A percentile compares a stretch with the other conserved stretches of the same genome.
Conservation (phyloP, 2,888 invertebrate genomes). For the Furcula furcula region DNA sequence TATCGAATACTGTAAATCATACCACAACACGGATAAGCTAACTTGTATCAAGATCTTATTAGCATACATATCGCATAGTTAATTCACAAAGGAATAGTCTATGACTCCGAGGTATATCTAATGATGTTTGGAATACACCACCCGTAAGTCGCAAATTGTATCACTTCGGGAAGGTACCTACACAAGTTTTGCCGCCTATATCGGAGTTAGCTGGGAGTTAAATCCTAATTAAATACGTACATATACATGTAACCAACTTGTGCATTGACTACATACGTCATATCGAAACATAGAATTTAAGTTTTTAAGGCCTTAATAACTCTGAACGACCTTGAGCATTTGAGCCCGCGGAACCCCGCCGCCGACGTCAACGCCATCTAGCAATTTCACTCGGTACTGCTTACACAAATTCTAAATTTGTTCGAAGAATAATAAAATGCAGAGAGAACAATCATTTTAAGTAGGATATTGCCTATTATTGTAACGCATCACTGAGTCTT, state of each 20-base stretch:
- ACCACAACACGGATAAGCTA: background rate
- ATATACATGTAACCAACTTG: constrained; percentile 17
- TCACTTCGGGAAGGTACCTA: constrained; percentile 13
- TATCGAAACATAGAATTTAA: too few species aligned
- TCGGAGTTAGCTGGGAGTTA: constrained; percentile 9
- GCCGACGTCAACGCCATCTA: too few species aligned
- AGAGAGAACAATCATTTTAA: too few species aligned
- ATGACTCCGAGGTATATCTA: constrained; percentile 10
- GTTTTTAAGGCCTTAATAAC: too few species aligned
- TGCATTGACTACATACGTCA: too few species aligned
- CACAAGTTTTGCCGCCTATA: constrained; percentile 8
- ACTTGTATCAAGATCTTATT: constrained; percentile 5
- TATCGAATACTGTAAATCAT: background rate
- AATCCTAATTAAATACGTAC: constrained; percentile 15
- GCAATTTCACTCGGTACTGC: too few species aligned
- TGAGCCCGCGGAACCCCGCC: too few species aligned
- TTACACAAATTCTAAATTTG: too few species aligned
- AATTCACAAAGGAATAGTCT: constrained; percentile 18
- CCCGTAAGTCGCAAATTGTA: constrained; percentile 14
- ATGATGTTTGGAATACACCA: constrained; percentile 12
- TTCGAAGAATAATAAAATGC: too few species aligned
- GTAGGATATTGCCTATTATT: too few species aligned
- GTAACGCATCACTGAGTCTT: too few species aligned
- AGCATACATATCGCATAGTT: constrained; percentile 7
- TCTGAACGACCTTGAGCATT: too few species aligned